Evolutionary conservation across 2,113 vertebrate species (phyloP).

Genomic region (Cinclus cinclus): DNA sequence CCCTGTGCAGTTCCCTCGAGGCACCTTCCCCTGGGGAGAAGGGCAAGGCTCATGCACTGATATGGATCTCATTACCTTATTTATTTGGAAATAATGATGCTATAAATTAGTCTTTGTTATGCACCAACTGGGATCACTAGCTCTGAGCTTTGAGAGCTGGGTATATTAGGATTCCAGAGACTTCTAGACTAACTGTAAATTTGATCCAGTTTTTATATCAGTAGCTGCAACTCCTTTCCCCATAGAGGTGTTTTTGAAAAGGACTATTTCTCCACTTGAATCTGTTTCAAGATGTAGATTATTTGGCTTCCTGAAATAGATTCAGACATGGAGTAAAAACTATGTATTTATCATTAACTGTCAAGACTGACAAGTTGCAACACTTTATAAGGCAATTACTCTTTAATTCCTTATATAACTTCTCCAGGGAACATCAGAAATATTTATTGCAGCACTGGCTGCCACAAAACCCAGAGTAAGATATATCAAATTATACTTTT

Average conservation of each 20-base stretch:
- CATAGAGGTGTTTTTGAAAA: not conserved
- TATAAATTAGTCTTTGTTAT: not conserved
- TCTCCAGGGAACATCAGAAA: not conserved
- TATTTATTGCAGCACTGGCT: not conserved
- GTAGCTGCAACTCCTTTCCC: not conserved
- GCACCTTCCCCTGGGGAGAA: not conserved
- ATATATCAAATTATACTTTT: not conserved
- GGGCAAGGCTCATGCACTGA: not conserved
- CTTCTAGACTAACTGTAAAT: not conserved
- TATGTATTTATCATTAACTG: not conserved
- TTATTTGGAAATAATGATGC: slow-evolving; percentile 1
- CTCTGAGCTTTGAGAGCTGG: not conserved
- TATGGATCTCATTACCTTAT: not conserved
- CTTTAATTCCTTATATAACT: not conserved
- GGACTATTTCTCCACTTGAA: not conserved
- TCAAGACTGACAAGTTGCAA: not conserved
- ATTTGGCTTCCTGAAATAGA: not conserved
- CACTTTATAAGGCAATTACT: slow-evolving; percentile 1
- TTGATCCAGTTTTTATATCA: not conserved
- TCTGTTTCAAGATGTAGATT: not conserved
- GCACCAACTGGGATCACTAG: not conserved
- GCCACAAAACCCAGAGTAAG: not conserved
- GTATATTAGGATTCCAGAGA: not conserved
- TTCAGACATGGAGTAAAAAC: not conserved
- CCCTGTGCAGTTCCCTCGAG: not conserved